A percentile compares a stretch with the other conserved stretches of the same genome.
These are phyloP conservation scores for Hirundichthys speculiger DNA, from an alignment of 2,113 vertebrate species.

Conservation along the genomic window DNA sequence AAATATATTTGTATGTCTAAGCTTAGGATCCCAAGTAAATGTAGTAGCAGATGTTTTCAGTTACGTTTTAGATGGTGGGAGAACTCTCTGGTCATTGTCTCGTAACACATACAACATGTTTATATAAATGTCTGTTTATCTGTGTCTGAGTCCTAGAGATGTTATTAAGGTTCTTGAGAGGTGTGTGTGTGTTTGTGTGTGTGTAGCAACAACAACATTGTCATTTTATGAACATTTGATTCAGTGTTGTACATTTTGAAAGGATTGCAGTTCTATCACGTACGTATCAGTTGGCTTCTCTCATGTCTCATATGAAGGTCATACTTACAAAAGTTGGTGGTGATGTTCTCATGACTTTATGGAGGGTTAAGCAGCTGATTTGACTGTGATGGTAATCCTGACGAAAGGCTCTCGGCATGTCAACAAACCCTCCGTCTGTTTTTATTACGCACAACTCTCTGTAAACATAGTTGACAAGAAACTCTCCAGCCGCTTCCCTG, in stretches of 20 bases:
- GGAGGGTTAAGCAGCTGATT: not conserved
- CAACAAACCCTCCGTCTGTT: conserved; percentile 44
- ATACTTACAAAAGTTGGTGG: not conserved
- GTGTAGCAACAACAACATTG: conserved; percentile 1
- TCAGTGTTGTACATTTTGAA: too few relatives aligned
- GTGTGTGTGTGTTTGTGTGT: conserved; percentile 12
- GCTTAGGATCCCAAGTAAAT: too few relatives aligned
- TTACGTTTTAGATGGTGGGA: too few relatives aligned
- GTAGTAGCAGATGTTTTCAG: not conserved
- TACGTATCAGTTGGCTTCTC: not conserved
- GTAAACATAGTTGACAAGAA: conserved; percentile 61
- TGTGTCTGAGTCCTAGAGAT: conserved; percentile 34
- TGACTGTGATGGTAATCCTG: conserved; percentile 22
- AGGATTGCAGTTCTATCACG: not conserved
- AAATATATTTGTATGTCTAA: too few relatives aligned
- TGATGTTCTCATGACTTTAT: not conserved
- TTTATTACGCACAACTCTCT: conserved; percentile 41
- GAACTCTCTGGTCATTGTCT: conserved; percentile 11
- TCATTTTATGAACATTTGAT: not conserved
- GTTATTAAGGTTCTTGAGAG: conserved; percentile 9
- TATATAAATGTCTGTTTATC: conserved; percentile 8
- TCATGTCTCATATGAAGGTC: not conserved
- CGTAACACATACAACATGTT: conserved; percentile 6
- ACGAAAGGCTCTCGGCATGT: conserved; percentile 19
- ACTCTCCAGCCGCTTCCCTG: conserved; percentile 39